Conservation (phyloP, 2,113 vertebrate genomes). For the Elachura formosa region DNA sequence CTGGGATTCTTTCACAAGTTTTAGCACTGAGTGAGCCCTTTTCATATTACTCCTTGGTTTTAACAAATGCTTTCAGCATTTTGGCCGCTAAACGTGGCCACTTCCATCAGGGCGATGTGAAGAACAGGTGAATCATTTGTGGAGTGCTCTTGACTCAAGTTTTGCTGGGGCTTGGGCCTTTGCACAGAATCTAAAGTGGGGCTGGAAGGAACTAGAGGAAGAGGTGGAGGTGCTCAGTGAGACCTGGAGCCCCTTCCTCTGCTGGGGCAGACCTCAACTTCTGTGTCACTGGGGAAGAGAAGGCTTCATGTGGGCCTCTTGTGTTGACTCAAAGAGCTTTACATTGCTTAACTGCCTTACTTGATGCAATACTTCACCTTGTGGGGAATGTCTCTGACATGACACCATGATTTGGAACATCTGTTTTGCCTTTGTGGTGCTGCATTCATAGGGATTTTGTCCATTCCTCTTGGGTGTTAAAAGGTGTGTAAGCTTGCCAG, state of each 20-base stretch:
- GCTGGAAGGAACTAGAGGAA: neutral
- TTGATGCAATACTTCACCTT: neutral
- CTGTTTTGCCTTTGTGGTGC: neutral
- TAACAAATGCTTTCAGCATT: neutral
- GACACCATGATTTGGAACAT: neutral
- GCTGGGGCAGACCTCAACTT: neutral
- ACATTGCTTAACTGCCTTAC: neutral
- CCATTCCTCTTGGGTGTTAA: neutral
- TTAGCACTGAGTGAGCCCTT: neutral
- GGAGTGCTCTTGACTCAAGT: neutral
- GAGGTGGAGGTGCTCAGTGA: neutral
- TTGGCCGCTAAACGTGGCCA: accelerated
- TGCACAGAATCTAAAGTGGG: neutral
- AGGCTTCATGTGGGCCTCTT: neutral
- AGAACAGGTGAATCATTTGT: neutral
- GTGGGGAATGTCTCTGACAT: neutral
- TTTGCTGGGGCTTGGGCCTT: neutral
- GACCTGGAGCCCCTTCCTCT: neutral
- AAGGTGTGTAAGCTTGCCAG: neutral
- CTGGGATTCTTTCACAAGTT: neutral
- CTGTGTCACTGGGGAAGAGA: neutral
- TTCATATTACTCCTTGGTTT: neutral
- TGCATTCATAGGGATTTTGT: accelerated
- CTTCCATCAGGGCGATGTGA: neutral
- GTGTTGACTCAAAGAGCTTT: neutral